A percentile compares a stretch with the other conserved stretches of the same genome.
Conservation (phyloP, 2,888 invertebrate genomes). For the Nomada flava region DNA sequence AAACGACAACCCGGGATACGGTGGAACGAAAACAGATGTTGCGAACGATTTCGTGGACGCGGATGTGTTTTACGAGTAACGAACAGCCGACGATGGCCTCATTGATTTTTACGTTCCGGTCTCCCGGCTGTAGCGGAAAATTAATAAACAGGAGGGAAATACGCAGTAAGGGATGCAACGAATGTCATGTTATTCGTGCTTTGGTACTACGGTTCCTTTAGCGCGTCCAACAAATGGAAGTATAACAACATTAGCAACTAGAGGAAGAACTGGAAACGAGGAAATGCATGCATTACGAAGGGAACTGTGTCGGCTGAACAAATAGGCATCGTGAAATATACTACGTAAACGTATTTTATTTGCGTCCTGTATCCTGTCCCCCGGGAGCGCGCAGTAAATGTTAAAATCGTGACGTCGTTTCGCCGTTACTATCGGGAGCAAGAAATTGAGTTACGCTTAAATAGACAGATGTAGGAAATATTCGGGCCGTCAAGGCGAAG, state of each 20-base stretch:
- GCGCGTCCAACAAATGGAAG: slow-evolving; percentile 63
- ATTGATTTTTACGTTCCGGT: not conserved
- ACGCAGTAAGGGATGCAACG: slow-evolving; percentile 27
- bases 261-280: slow-evolving; percentile 65
- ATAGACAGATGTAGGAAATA: not conserved
- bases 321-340: slow-evolving; percentile 61
- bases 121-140: not conserved
- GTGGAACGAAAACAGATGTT: slow-evolving; percentile 5
- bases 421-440: not conserved
- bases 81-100: slow-evolving; percentile 25
- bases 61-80: slow-evolving; percentile 20
- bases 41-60: slow-evolving; percentile 12
- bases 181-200: slow-evolving; percentile 60
- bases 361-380: slow-evolving; percentile 6
- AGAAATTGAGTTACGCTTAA: not conserved
- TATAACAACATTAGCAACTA: slow-evolving; percentile 65
- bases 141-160: not conserved
- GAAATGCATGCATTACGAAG: slow-evolving; percentile 53
- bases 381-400: slow-evolving; percentile 18
- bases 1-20: slow-evolving; percentile 10
- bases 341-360: slow-evolving; percentile 40
- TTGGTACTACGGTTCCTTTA: slow-evolving; percentile 51
- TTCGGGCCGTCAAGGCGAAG: not conserved
- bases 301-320: slow-evolving; percentile 48
- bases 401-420: slow-evolving; percentile 28